Evolutionary conservation across 1,140 invertebrate species (phyloP).

Genomic region (Sminthurinus signatus): DNA sequence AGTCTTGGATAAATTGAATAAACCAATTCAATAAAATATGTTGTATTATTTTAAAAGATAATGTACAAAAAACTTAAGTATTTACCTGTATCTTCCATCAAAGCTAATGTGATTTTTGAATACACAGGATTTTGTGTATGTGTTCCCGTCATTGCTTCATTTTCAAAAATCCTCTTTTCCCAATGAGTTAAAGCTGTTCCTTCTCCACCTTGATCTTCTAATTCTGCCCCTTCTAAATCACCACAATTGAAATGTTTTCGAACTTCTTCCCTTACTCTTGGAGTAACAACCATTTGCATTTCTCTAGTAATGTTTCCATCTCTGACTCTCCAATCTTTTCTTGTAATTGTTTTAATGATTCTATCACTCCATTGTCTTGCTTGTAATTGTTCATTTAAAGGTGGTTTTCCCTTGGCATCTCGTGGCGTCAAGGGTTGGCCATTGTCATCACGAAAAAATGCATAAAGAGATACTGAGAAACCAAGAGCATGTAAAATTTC

Average conservation of each 20-base stretch:
- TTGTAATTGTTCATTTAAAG: conserved; percentile 81
- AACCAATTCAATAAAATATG: no score
- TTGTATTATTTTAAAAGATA: no score
- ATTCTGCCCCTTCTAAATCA: conserved; percentile 86
- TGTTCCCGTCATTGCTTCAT: conserved; percentile 99
- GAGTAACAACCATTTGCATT: conserved; percentile 89
- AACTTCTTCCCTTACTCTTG: conserved; percentile 76
- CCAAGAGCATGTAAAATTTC: conserved; percentile 97
- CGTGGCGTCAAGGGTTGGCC: conserved; percentile 74
- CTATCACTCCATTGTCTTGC: conserved; percentile 89
- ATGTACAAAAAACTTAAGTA: no score
- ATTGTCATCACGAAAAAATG: conserved; percentile 81
- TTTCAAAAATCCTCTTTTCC: conserved; percentile 98
- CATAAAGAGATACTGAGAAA: conserved; percentile 90
- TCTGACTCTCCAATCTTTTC: conserved; percentile 77
- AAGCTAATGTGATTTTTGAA: conserved; percentile 87
- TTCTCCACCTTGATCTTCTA: conserved; percentile 96
- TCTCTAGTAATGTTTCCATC: conserved; percentile 64
- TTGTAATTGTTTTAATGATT: conserved; percentile 71
- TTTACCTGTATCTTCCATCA: conserved; percentile 98
- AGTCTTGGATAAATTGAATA: no score
- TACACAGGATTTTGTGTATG: conserved; percentile 98
- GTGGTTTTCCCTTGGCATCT: conserved; percentile 77
- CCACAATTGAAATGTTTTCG: conserved; percentile 85
- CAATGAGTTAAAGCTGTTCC: conserved; percentile 96